Percentiles rank a stretch among this genome's conserved stretches.
Evolutionary conservation across 2,797 vertebrate genomes (phyloP).

Genomic region (Semotilus atromaculatus): DNA sequence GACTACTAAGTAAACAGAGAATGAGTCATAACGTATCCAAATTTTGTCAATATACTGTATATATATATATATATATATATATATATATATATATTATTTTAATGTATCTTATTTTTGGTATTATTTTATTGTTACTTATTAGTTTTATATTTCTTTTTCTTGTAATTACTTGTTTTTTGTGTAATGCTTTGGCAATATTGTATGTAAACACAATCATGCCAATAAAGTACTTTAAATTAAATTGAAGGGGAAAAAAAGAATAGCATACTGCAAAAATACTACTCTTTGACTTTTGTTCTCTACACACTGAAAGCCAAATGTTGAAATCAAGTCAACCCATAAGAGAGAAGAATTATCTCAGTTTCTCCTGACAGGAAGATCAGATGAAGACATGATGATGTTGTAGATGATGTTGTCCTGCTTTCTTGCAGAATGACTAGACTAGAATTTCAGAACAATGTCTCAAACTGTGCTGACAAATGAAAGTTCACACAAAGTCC

Average conservation of each 20-base stretch:
- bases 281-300: not conserved
- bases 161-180: not conserved
- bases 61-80: no score
- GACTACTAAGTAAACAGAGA: no score
- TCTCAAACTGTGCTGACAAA: not conserved
- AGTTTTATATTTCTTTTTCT: not conserved
- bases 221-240: not conserved
- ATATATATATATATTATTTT: no score
- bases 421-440: not conserved
- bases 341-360: not conserved
- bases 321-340: not conserved
- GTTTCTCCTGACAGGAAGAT: not conserved
- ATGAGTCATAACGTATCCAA: no score
- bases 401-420: not conserved
- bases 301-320: not conserved
- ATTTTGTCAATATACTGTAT: no score
- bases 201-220: not conserved
- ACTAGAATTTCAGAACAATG: not conserved
- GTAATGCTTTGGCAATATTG: not conserved
- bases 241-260: no score
- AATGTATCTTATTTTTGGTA: no score
- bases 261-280: not conserved
- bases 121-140: not conserved
- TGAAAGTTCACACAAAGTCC: not conserved
- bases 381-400: not conserved